Percentiles rank a stretch among this genome's conserved stretches.
These are phyloP conservation scores for Rhabdornis inornatus DNA, from an alignment of 2,113 vertebrate genomes.

Conservation along the genomic window DNA sequence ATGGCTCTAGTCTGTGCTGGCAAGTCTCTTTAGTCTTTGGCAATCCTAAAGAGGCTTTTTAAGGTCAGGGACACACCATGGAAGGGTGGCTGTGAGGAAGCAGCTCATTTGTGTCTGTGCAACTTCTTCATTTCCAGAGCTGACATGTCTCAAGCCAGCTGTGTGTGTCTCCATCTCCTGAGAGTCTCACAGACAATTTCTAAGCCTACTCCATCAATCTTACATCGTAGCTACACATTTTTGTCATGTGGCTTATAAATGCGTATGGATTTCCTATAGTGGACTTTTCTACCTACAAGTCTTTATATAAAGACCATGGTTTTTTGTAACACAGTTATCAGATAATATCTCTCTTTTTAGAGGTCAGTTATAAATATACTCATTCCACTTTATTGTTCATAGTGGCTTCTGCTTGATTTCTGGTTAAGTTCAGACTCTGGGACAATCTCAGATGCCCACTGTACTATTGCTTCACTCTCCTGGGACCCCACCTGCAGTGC, in stretches of 20 bases:
- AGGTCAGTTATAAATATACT: background rate
- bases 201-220: background rate
- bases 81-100: background rate
- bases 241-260: background rate
- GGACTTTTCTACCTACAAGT: background rate
- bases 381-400: background rate
- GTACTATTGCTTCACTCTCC: background rate
- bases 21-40: background rate
- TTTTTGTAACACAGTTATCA: background rate
- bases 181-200: background rate
- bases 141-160: background rate
- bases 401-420: background rate
- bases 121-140: background rate
- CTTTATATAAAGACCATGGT: background rate
- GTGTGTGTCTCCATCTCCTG: background rate
- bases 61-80: background rate
- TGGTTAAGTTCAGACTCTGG: background rate
- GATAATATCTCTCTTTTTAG: background rate
- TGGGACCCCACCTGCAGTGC: background rate
- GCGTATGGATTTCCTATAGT: background rate
- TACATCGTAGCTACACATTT: background rate
- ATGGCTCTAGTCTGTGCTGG: background rate
- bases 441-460: background rate
- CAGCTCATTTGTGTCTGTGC: background rate
- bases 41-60: background rate